These are phyloP conservation scores for Solenodon paradoxus DNA, from an alignment of 2,113 vertebrate species.

Conservation along the genomic window DNA sequence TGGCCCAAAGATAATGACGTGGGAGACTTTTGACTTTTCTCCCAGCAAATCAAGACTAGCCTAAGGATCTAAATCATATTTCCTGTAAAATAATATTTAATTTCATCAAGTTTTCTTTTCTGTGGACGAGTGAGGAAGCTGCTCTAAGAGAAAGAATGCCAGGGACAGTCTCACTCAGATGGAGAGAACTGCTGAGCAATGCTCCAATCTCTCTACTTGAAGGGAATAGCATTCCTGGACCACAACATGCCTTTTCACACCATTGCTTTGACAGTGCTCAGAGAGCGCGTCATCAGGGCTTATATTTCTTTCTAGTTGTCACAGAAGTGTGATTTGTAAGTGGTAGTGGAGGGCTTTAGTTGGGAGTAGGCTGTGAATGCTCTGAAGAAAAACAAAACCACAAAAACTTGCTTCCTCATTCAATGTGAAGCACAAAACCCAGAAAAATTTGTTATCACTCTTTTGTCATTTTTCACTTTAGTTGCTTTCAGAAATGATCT, in stretches of 20 bases:
- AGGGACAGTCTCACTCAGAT: constrained; percentile 38
- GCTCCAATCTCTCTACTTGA: constrained; percentile 16
- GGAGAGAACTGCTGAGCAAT: not conserved
- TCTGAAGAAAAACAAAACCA: not conserved
- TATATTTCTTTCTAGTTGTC: constrained; percentile 28
- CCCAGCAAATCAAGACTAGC: not conserved
- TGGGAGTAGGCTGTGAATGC: not conserved
- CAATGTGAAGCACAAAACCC: not conserved
- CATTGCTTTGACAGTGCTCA: not conserved
- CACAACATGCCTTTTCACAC: not conserved
- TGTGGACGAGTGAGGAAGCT: constrained; percentile 44
- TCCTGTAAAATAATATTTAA: constrained; percentile 3
- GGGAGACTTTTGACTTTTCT: not conserved
- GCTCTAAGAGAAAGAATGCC: constrained; percentile 8
- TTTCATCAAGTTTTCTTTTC: constrained; percentile 36
- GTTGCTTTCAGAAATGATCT: not conserved
- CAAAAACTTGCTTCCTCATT: not conserved
- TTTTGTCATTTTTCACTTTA: constrained; percentile 11
- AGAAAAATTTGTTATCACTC: not conserved
- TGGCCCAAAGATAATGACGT: not conserved
- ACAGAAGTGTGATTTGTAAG: not conserved
- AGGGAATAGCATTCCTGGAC: not conserved
- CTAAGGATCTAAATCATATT: not conserved
- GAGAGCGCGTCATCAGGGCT: not conserved
- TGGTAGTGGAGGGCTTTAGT: not conserved